phyloP scores from a whole-genome alignment of 2,113 vertebrate genomes.

The Sus scrofa region DNA sequence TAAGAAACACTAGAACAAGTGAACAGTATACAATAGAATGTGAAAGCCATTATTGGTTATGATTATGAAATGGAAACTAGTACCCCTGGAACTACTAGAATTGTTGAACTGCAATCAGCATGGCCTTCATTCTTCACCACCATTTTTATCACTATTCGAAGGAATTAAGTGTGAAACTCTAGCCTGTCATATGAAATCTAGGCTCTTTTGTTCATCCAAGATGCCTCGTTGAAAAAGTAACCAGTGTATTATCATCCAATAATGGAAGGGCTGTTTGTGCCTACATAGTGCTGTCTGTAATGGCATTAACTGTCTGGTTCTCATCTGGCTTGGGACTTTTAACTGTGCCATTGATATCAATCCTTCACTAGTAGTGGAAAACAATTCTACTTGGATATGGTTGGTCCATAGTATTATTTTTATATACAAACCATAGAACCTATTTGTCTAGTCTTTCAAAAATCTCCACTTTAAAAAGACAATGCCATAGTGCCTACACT shows the following conservation, averaged over 20 bases:
- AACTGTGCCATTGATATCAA: neutral
- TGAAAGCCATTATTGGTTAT: neutral
- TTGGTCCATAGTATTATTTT: neutral
- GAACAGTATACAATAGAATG: neutral
- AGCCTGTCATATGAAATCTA: neutral
- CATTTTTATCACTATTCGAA: neutral
- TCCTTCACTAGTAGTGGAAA: neutral
- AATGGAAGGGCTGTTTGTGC: neutral
- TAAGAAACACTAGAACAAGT: neutral
- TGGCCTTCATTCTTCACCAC: neutral
- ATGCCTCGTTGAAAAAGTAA: neutral
- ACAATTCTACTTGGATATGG: neutral
- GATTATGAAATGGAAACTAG: neutral
- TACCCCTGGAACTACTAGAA: neutral
- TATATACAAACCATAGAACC: neutral
- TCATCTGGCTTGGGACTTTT: neutral
- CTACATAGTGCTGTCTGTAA: neutral
- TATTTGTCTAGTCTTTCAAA: slow-evolving; percentile 24
- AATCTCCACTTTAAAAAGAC: neutral
- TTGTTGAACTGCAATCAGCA: neutral
- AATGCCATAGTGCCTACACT: neutral
- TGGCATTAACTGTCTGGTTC: neutral
- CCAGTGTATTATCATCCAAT: neutral
- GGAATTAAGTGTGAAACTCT: neutral
- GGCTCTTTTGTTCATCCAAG: neutral